Conservation (phyloP, 1,140 invertebrate species). For the Meloidogyne exigua region DNA sequence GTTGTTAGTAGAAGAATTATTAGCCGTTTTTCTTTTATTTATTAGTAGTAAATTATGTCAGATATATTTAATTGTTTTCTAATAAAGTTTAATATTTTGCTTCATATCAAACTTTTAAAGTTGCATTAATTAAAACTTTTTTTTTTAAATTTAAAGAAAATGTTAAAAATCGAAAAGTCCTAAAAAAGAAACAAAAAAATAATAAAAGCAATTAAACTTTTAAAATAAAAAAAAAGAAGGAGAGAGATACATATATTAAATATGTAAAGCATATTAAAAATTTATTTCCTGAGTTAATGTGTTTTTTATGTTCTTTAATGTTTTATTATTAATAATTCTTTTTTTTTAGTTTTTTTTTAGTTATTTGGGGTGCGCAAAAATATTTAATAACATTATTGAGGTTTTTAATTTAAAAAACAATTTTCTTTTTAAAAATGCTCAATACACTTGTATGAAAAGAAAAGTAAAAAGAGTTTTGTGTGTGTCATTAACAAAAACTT, state of each 20-base stretch:
- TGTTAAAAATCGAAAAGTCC: neutral
- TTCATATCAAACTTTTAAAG: neutral
- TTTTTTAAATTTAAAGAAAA: neutral
- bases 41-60: neutral
- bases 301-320: neutral
- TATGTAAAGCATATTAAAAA: neutral
- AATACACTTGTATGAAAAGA: neutral
- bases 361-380: neutral
- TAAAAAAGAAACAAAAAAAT: neutral
- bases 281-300: neutral
- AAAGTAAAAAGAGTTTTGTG: neutral
- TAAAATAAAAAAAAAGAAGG: neutral
- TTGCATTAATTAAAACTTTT: neutral
- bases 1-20: neutral
- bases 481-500: neutral
- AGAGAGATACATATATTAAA: too few relatives aligned
- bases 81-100: neutral
- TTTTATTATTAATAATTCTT: neutral
- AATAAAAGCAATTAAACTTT: constrained; percentile 1
- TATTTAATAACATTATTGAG: neutral
- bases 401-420: neutral
- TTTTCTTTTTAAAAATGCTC: neutral
- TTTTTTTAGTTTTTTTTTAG: neutral
- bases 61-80: neutral
- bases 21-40: neutral